Base-by-base conservation (phyloP, 2,888 invertebrate species). In the Melieria picta region DNA sequence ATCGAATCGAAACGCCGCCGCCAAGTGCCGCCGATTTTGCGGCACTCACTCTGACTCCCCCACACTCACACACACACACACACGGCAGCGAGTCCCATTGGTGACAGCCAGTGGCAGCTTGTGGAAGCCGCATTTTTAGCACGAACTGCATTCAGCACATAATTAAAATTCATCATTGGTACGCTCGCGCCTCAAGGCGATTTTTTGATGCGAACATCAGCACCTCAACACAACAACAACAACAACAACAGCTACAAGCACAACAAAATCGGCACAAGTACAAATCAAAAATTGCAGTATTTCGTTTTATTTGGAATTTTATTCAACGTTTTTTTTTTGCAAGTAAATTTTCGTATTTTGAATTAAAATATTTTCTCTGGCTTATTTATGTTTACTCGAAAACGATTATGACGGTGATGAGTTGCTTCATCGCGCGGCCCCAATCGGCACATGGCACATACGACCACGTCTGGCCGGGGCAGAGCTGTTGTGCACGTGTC, bases 141-240 rank as follows among this genome's bases (percentile, higher is more conserved):
- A 55, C 62, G 68, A 69, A 69, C 55, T 45, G 62, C 68, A 69
- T 62, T 69, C 62, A 69, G 55, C 52, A 42, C 62, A 30, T 69
- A 62, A 69, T 69, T 69, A 62, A 69, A 69, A 69, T 69, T 69
- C 68, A 69, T 7, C 68, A 43, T 55, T 62, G 68, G 52, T 52
- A 30, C 30, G 30, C 30, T 30, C 30, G 30, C 30, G 30, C 30
- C 30, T 30, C 30, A 7, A n/a, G 52, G 9, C 13, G 52, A 52
- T 52, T 11, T n/a, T 52, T 7, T 52, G 52, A 52, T 52, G 52
- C 52, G 52, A 58, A n/a, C 60, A 48, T 48, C 16, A 58, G 42
- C 46, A 62, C 63, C 46, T 48, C 56, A 69, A 62, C 46, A 62
- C 56, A 55, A 69, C 7, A 50, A 42, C 42, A 9, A 13, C 43